Conservation (phyloP, 2,797 vertebrate species). For the Vipera ursinii region DNA sequence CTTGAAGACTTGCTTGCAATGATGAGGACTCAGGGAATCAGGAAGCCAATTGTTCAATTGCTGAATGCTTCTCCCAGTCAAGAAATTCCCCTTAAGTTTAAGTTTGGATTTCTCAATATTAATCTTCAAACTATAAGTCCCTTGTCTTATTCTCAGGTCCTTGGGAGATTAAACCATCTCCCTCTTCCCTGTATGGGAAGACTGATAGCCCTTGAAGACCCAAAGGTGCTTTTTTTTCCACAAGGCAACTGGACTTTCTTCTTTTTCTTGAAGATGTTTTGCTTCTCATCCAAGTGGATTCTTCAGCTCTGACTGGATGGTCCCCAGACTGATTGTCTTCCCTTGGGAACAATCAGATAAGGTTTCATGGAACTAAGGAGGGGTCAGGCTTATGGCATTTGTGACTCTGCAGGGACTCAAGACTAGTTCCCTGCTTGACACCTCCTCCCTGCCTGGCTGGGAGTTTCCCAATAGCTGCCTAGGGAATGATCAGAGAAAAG, state of each 20-base stretch:
- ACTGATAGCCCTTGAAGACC: neutral
- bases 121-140: neutral
- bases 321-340: neutral
- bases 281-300: no score
- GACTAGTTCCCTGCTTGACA: neutral
- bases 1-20: neutral
- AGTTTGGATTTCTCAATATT: neutral
- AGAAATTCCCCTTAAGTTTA: neutral
- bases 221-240: no score
- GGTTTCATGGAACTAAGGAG: neutral
- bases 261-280: no score
- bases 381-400: neutral
- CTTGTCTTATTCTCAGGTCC: neutral
- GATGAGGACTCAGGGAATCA: neutral
- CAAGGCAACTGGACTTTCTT: no score
- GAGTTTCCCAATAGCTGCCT: neutral
- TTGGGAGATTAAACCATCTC: neutral
- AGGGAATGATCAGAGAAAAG: neutral
- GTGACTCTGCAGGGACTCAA: neutral
- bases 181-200: neutral
- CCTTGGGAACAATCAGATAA: neutral
- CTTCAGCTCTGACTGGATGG: no score
- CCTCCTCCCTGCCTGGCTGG: neutral
- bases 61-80: neutral
- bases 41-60: neutral